phyloP scores from a whole-genome alignment of 2,797 vertebrate genomes.

The Macrochelys suwanniensis region DNA sequence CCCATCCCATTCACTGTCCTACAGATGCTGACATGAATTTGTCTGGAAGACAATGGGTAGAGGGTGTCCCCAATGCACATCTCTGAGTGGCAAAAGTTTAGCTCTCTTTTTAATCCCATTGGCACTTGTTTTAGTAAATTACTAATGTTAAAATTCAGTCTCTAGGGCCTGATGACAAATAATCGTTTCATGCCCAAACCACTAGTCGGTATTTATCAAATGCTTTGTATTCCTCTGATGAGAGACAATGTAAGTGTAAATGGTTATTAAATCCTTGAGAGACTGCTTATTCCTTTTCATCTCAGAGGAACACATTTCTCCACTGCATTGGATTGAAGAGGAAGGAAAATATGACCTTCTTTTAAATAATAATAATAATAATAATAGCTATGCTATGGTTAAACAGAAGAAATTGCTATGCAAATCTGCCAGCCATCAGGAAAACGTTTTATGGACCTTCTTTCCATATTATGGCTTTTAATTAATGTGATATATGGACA shows the following conservation, averaged over 20 bases:
- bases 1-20: neutral
- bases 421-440: slow-evolving; percentile 28
- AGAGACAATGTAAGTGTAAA: neutral
- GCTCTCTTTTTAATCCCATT: neutral
- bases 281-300: neutral
- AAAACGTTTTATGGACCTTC: slow-evolving; percentile 12
- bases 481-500: slow-evolving; percentile 65
- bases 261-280: neutral
- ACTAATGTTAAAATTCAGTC: neutral
- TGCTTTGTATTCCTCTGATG: neutral
- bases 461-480: slow-evolving; percentile 30
- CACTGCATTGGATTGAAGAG: neutral
- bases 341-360: slow-evolving; percentile 35
- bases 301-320: neutral
- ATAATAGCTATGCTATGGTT: neutral
- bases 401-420: slow-evolving; percentile 7
- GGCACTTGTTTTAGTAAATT: neutral
- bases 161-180: neutral
- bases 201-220: rapidly evolving
- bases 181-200: slow-evolving; percentile 2
- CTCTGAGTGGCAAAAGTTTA: neutral
- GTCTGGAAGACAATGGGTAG: rapidly evolving
- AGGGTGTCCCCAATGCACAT: neutral
- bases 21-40: neutral
- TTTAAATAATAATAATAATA: slow-evolving; percentile 1